These are phyloP conservation scores for Agapornis roseicollis DNA, from an alignment of 2,113 vertebrate species.

Conservation along the genomic window DNA sequence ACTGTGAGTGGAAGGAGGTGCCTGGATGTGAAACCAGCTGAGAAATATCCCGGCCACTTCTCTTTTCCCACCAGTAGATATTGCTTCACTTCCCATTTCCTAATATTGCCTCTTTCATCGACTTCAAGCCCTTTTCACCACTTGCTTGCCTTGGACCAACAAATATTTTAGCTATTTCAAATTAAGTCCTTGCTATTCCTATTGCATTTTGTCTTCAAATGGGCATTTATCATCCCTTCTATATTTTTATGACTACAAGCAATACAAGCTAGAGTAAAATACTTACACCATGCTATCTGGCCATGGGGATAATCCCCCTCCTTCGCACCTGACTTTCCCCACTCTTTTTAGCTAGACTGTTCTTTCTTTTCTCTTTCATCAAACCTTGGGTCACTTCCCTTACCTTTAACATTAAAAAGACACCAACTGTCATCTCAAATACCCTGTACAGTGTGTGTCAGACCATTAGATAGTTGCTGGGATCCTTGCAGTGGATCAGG, in stretches of 20 bases:
- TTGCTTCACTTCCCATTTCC: slow-evolving; percentile 47
- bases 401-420: neutral
- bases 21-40: slow-evolving; percentile 39
- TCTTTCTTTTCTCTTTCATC: neutral
- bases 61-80: slow-evolving; percentile 20
- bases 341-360: neutral
- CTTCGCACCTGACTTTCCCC: neutral
- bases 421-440: neutral
- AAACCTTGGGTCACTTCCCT: neutral
- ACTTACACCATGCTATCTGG: neutral
- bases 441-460: neutral
- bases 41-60: slow-evolving; percentile 24
- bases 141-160: neutral
- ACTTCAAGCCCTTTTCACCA: neutral
- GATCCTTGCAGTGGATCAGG: neutral
- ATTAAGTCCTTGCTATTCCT: neutral
- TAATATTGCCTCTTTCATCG: rapidly evolving
- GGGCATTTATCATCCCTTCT: neutral
- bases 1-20: neutral
- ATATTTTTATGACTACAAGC: too few species aligned
- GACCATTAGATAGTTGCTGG: neutral
- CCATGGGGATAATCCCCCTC: neutral
- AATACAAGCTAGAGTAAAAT: neutral
- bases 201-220: neutral
- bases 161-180: neutral